Percentiles rank a stretch among this genome's conserved stretches.
These are phyloP conservation scores for Oryzias woworae DNA, from an alignment of 2,113 vertebrate genomes.

Conservation along the genomic window DNA sequence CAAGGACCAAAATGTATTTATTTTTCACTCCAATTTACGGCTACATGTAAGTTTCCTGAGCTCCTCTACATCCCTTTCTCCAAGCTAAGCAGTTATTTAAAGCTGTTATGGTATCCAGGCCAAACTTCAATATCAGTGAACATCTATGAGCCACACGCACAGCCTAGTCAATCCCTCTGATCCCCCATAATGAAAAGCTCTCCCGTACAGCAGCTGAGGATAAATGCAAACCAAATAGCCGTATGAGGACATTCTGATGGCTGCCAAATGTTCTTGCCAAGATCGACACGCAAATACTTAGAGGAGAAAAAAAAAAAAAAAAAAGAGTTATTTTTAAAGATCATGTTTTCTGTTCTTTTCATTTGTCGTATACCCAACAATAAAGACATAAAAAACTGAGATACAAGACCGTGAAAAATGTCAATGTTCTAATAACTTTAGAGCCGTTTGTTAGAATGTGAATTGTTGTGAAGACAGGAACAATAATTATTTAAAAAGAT, in stretches of 20 bases:
- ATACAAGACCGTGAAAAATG: conserved; percentile 3
- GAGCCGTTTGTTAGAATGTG: conserved; percentile 12
- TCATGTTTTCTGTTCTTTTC: no score
- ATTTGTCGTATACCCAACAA: no score
- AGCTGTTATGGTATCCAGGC: conserved; percentile 17
- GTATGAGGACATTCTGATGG: conserved; percentile 3
- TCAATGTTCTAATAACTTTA: conserved; percentile 1
- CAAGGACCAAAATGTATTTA: no score
- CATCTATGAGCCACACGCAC: conserved; percentile 47
- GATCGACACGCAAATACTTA: conserved; percentile 44
- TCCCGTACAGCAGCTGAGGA: conserved; percentile 50
- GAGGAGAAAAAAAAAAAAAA: background rate
- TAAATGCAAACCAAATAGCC: conserved; percentile 48
- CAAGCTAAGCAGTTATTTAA: conserved; percentile 3
- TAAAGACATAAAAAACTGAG: background rate
- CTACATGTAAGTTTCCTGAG: no score
- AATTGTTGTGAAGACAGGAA: conserved; percentile 5
- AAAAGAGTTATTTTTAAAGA: no score
- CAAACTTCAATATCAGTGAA: conserved; percentile 33
- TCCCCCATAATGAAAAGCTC: conserved; percentile 55
- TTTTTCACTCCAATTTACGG: no score
- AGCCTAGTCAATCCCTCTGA: conserved; percentile 56
- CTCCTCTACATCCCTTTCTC: no score
- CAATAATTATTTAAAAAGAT: conserved; percentile 38
- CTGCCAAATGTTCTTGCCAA: conserved; percentile 19